Conservation (phyloP, 2,888 invertebrate species). For the Tetanocera ferruginea region DNA sequence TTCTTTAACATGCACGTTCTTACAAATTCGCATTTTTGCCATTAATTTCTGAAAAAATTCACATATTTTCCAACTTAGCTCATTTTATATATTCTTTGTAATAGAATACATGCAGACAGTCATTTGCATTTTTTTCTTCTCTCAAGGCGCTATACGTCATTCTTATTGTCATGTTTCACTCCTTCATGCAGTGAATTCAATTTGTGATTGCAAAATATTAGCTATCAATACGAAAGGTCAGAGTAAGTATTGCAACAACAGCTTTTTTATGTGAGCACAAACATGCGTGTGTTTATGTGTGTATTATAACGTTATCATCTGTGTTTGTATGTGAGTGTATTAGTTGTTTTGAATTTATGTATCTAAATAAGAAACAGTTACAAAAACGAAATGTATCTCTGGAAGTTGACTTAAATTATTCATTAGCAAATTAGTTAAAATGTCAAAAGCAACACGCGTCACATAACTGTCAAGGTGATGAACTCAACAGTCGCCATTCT, state of each 20-base stretch:
- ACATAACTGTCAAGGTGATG: neutral
- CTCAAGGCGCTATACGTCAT: neutral
- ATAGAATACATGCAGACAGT: too few relatives aligned
- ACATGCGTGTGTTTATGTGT: neutral
- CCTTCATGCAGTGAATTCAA: neutral
- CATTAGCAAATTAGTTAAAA: neutral
- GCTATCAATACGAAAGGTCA: neutral
- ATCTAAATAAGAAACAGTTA: too few relatives aligned
- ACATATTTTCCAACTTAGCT: neutral
- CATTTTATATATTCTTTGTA: neutral
- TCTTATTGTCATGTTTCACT: neutral
- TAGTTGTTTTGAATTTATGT: too few relatives aligned
- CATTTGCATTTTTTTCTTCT: neutral
- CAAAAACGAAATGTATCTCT: neutral
- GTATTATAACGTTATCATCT: neutral
- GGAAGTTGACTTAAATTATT: neutral
- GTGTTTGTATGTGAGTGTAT: neutral
- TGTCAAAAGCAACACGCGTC: slow-evolving; percentile 7
- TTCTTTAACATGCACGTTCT: neutral
- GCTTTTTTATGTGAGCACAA: neutral
- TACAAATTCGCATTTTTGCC: neutral
- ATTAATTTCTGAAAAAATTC: neutral
- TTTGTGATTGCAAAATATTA: neutral
- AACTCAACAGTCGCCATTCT: too few relatives aligned
- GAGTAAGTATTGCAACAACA: neutral